phyloP scores from a whole-genome alignment of 2,797 vertebrate genomes.

The Channallabes apus region DNA sequence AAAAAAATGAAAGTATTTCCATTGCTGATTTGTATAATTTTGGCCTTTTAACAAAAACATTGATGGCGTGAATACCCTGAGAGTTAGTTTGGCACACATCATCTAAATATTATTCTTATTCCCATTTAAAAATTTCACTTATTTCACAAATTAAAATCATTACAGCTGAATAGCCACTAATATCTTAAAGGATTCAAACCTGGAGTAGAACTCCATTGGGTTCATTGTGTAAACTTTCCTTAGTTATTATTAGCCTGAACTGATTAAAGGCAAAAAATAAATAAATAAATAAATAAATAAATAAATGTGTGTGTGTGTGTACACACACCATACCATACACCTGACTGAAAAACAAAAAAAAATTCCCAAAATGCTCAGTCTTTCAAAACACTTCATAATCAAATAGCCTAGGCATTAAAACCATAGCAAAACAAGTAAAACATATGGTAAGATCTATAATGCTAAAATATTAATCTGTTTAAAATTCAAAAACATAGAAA shows the following conservation, averaged over 20 bases:
- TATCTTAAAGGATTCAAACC: not conserved
- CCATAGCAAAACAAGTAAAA: not conserved
- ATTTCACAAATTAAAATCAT: not conserved
- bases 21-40: conserved; percentile 34
- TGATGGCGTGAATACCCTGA: conserved; percentile 26
- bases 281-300: too few relatives aligned
- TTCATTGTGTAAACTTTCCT: not conserved
- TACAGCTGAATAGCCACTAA: not conserved
- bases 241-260: not conserved
- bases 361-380: too few relatives aligned
- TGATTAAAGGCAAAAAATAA: not conserved
- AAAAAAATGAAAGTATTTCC: conserved; percentile 31
- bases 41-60: conserved; percentile 8
- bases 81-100: not conserved
- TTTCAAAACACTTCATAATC: not conserved
- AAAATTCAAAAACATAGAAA: not conserved
- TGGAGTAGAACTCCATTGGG: not conserved
- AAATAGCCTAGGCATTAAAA: not conserved
- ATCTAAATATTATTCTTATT: not conserved
- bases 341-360: not conserved
- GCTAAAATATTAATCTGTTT: not conserved
- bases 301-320: too few relatives aligned
- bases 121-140: not conserved
- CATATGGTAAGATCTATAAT: not conserved
- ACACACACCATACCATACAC: not conserved